Evolutionary conservation across 2,113 vertebrate species (phyloP).

Genomic region (Cettia cetti): DNA sequence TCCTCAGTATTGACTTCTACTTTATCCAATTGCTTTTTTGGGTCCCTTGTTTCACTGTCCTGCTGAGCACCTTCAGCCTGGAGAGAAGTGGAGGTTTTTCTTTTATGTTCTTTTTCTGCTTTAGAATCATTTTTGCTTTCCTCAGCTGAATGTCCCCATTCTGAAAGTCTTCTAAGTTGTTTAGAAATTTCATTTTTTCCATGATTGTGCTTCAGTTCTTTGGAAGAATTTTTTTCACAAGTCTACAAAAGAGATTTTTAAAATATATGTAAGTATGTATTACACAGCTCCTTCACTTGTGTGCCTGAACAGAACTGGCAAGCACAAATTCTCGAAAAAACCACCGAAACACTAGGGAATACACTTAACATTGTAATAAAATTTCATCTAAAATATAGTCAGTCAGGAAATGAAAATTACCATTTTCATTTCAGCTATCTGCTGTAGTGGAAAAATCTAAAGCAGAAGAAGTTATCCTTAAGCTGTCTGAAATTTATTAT

Average conservation of each 20-base stretch:
- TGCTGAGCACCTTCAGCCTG: constrained; percentile 73
- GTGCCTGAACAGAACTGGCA: not conserved
- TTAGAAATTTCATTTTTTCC: constrained; percentile 74
- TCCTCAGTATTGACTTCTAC: constrained; percentile 82
- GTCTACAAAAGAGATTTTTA: constrained; percentile 50
- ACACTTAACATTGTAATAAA: not conserved
- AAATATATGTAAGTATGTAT: not conserved
- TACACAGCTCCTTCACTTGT: not conserved
- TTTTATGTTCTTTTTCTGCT: constrained; percentile 75
- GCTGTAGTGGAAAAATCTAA: not conserved
- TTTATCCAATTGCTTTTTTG: constrained; percentile 79
- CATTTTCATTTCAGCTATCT: not conserved
- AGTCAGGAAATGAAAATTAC: not conserved
- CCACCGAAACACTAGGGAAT: not conserved
- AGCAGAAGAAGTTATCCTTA: not conserved
- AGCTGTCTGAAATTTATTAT: not conserved
- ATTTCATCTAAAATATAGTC: not conserved
- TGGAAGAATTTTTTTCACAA: constrained; percentile 69
- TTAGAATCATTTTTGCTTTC: constrained; percentile 76
- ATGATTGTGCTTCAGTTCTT: constrained; percentile 75
- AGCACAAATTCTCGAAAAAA: not conserved
- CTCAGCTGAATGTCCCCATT: constrained; percentile 72
- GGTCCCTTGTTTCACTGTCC: constrained; percentile 71
- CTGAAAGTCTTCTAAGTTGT: constrained; percentile 76
- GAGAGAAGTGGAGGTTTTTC: constrained; percentile 69